These are phyloP conservation scores for Brachionus rotundiformis DNA, from an alignment of 1,140 invertebrate species.

Conservation along the genomic window DNA sequence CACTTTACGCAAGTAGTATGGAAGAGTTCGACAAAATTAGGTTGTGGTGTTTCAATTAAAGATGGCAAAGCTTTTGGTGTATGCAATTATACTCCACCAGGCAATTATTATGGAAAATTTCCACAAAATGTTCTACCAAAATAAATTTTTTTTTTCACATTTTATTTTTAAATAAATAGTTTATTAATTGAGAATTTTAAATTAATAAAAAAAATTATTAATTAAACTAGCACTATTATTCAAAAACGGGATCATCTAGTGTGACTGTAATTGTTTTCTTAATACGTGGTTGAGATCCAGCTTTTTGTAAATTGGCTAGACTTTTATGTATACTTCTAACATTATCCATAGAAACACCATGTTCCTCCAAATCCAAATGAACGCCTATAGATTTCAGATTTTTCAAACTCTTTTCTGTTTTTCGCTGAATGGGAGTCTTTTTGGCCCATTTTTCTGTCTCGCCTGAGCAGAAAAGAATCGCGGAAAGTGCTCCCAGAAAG, in stretches of 20 bases:
- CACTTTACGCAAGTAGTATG: constrained; percentile 8
- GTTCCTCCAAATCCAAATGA: constrained; percentile 18
- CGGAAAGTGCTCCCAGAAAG: not conserved
- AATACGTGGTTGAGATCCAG: not conserved
- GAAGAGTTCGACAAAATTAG: not conserved
- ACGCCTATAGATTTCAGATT: constrained; percentile 31
- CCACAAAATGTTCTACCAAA: not conserved
- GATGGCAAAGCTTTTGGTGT: not conserved
- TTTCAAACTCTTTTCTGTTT: constrained; percentile 46
- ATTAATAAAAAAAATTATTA: not conserved
- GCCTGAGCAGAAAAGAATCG: constrained; percentile 39
- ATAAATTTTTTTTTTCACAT: not conserved
- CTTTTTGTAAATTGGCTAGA: constrained; percentile 28
- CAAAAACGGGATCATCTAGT: not conserved
- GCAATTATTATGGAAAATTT: not conserved
- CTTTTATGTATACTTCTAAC: constrained; percentile 30
- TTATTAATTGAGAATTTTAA: too few relatives aligned
- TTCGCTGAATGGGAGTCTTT: constrained; percentile 22
- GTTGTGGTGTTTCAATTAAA: not conserved
- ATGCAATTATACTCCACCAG: constrained; percentile 33
- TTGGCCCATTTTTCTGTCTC: constrained; percentile 45
- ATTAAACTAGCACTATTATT: too few relatives aligned
- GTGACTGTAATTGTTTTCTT: constrained; percentile 14
- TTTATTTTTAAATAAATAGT: not conserved
- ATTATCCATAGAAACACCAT: constrained; percentile 2